Percentiles rank a stretch among this genome's conserved stretches.
phyloP scores from a whole-genome alignment of 2,113 vertebrate genomes.

The Odocoileus virginianus region DNA sequence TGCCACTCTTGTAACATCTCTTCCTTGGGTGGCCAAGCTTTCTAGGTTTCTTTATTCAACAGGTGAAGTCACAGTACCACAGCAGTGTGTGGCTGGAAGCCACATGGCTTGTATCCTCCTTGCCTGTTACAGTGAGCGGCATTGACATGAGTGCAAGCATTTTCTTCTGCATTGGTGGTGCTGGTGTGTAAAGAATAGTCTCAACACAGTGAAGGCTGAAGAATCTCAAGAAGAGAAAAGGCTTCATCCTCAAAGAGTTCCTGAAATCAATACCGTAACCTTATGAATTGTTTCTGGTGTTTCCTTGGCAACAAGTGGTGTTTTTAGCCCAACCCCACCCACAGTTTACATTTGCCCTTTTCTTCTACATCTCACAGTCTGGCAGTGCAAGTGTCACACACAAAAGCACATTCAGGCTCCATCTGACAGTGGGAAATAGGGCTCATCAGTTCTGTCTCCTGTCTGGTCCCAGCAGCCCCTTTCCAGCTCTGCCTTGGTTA shows the following conservation, averaged over 20 bases:
- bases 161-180: neutral
- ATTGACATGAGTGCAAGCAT: neutral
- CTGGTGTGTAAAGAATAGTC: neutral
- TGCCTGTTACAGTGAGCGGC: neutral
- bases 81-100: neutral
- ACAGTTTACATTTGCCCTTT: slow-evolving; percentile 35
- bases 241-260: neutral
- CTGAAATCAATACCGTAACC: neutral
- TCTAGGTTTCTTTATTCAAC: neutral
- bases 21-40: neutral
- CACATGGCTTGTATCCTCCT: neutral
- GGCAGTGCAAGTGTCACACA: neutral
- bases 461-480: neutral
- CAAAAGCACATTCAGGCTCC: neutral
- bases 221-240: neutral
- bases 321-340: slow-evolving; percentile 4
- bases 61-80: neutral
- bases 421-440: neutral
- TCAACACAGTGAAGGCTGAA: neutral
- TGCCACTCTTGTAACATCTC: neutral
- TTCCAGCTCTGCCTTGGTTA: neutral
- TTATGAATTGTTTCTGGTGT: neutral
- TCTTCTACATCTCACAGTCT: neutral
- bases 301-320: slow-evolving; percentile 37
- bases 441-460: neutral